Evolutionary conservation across 2,113 vertebrate genomes (phyloP).

Genomic region (Dasyprocta punctata): DNA sequence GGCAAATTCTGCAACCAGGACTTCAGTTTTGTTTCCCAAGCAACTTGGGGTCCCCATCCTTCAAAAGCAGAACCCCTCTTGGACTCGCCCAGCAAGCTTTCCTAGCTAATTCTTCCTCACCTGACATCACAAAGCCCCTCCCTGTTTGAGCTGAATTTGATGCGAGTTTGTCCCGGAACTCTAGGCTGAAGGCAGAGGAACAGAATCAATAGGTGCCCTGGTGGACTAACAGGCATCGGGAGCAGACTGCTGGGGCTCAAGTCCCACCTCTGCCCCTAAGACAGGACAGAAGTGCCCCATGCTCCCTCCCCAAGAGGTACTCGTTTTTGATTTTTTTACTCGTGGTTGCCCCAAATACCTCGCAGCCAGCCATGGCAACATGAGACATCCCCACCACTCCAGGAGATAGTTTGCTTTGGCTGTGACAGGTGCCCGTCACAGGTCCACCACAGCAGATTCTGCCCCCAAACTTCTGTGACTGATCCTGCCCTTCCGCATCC

Average conservation of each 20-base stretch:
- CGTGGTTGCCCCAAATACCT: neutral
- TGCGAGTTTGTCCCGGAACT: conserved; percentile 11
- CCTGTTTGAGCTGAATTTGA: conserved; percentile 23
- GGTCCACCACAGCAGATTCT: neutral
- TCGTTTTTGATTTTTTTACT: neutral
- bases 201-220: neutral
- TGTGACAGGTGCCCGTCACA: neutral
- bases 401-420: neutral
- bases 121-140: neutral
- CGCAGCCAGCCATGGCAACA: neutral
- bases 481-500: neutral
- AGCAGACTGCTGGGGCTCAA: neutral
- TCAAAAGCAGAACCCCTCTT: neutral
- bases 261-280: neutral
- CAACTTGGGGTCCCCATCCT: neutral
- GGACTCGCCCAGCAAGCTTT: neutral
- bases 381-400: neutral
- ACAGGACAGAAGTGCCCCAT: neutral
- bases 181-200: neutral
- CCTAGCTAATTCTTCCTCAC: neutral
- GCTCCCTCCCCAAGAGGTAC: neutral
- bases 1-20: neutral
- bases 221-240: neutral
- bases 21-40: neutral
- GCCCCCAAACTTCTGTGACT: neutral